Evolutionary conservation across 2,888 invertebrate species (phyloP), one percentile per base, ranked within the genome.

Genomic region (Lysandra bellargus): DNA sequence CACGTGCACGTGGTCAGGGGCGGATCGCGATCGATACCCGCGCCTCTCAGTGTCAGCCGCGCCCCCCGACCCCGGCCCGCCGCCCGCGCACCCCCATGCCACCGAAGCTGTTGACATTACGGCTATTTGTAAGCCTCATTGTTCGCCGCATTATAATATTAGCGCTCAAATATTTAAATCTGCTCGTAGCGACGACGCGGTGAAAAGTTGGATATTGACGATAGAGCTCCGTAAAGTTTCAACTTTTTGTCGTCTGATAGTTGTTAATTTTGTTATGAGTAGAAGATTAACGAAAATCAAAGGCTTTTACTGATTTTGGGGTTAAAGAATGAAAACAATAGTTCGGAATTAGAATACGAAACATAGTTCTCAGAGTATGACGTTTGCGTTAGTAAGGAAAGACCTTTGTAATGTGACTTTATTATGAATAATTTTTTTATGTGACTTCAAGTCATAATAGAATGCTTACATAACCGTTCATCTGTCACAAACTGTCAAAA

Each of bases 11-110:
- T 69, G 69, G 81, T 79, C 80, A 78, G 78, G 86, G 84, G 83
- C 82, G 69, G 80, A 81, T 81, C 75, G 72, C 79, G 82, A 83
- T 84, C 83, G 83, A 83, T 84, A 83, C 79, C 87, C 87, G 89
- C 87, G 78, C 82, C 82, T 82, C 82, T 81, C 80, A 72, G 79
- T 83, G 77, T 78, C 79, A 33, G 78, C 79, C 80, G 53, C 78
- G 80, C 80, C 81, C 79, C 49, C 79, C 69, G 78, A 78, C 80
- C 82, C 78, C 53, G 79, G 78, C 60, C 76, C 53, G 75, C 72
- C 79, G 81, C 64, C 79, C 79, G 80, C 79, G 78, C 79, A 72
- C 79, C 77, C 78, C 80, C 83, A 75, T 40, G 78, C 80, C 80
- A 80, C 76, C 78, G 73, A 80, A 81, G 80, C 80, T 81, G 81